Base-by-base conservation (phyloP, 2,888 invertebrate genomes). In the Torymus aiolomorphi region DNA sequence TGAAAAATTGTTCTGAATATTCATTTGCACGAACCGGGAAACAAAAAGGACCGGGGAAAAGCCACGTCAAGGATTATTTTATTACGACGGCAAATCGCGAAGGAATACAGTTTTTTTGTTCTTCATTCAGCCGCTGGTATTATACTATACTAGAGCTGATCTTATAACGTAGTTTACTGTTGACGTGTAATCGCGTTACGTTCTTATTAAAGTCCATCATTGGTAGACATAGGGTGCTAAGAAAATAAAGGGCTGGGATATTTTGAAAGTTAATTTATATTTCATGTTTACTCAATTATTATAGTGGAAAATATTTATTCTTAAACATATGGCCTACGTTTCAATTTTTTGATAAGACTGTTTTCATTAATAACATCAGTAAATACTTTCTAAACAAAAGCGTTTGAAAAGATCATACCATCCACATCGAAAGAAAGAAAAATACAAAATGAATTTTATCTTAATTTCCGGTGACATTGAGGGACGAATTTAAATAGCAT, bases 121-220 rank as follows among this genome's bases (percentile, higher is more conserved):
- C 42, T 42, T 42, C 8, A 31, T 54, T 13, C 14, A 16, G 2
- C 11, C 10, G 18, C 18, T 63, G 42, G 54, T 63, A 62, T 31
- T 18, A 31, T 54, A 63, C 61, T 24, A 62, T n/a, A 51, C 49
- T 42, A 13, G 57, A 70, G 57, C 57, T 61, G 51, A 61, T 72
- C 20, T 54, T 62, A 11, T 42, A 42, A 42, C 8, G 8, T n/a
- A 72, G 52, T 52, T 62, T 8, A 62, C 2, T n/a, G 31, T 62
- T n/a, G 62, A 54, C 4, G 11, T 62, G 49, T 62, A 12, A 16
- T 24, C 51, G 20, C 49, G 42, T 42, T 49, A 4, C 12, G 1
- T 56, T 31, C 42, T 57, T 31, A 14, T 49, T 49, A 16, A 51
- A 2, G 1, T 31, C 31, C n/a, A n/a, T 14, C 14, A 61, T 52